phyloP scores from a whole-genome alignment of 2,888 invertebrate genomes.

The Autographa pulchrina region DNA sequence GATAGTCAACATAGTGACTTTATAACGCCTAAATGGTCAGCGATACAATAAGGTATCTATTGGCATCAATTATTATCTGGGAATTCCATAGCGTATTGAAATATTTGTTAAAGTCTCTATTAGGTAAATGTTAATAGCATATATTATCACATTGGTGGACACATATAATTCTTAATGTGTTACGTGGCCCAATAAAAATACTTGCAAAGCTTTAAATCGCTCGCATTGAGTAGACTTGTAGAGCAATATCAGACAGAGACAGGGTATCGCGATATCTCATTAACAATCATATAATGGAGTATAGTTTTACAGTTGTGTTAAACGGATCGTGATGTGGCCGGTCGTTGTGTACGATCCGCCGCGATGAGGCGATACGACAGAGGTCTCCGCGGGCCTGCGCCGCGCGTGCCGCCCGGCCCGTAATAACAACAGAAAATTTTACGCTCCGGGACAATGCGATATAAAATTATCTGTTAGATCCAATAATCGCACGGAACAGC shows the following conservation, averaged over 20 bases:
- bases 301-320: constrained; percentile 62
- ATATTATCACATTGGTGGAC: background rate
- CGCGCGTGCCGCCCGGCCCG: constrained; percentile 76
- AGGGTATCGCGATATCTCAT: constrained; percentile 36
- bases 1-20: constrained; percentile 33
- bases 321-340: constrained; percentile 75
- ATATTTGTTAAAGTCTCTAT: background rate
- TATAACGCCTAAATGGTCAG: constrained; percentile 27
- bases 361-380: constrained; percentile 72
- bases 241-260: background rate
- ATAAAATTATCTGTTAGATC: constrained; percentile 90
- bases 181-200: background rate
- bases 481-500: constrained; percentile 89
- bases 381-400: constrained; percentile 64
- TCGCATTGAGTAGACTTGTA: background rate
- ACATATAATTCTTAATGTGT: background rate
- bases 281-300: constrained; percentile 51
- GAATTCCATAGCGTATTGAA: background rate
- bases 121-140: background rate
- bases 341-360: constrained; percentile 68
- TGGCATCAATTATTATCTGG: constrained; percentile 25
- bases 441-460: constrained; percentile 89
- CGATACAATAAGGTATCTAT: constrained; percentile 14
- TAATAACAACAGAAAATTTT: constrained; percentile 89
- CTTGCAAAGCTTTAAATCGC: background rate